Conservation (phyloP, 2,797 vertebrate genomes). For the Clarias fuscus region DNA sequence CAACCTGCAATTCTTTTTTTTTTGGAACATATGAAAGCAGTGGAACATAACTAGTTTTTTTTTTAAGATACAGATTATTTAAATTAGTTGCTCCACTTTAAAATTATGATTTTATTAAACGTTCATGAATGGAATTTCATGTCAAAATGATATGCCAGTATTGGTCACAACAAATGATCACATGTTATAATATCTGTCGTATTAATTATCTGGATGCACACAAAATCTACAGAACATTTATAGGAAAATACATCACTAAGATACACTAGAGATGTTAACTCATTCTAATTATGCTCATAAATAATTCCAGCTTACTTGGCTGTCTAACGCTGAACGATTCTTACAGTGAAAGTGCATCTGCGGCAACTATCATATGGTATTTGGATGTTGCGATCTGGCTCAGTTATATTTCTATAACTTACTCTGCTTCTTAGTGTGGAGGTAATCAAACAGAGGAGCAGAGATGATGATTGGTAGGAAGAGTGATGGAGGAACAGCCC, state of each 20-base stretch:
- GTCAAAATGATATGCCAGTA: background rate
- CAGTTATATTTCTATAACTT: background rate
- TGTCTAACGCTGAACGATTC: background rate
- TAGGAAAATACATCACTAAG: background rate
- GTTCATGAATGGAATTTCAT: background rate
- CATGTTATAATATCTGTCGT: background rate
- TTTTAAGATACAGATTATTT: background rate
- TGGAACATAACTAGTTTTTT: background rate
- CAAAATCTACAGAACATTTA: background rate
- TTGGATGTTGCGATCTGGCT: background rate
- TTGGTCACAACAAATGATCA: background rate
- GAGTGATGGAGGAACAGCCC: slow-evolving; percentile 21
- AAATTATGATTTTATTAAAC: background rate
- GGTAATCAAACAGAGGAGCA: background rate
- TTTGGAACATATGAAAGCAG: background rate
- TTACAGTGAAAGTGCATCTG: background rate
- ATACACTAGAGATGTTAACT: background rate
- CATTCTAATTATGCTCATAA: background rate
- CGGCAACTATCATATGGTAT: background rate
- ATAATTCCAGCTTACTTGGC: background rate
- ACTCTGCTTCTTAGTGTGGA: background rate
- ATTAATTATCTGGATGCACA: background rate
- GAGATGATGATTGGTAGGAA: slow-evolving; percentile 16
- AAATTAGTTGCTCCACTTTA: background rate
- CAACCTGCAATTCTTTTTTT: background rate